phyloP scores from a whole-genome alignment of 1,140 invertebrate species.

The Cyphomyrmex costatus region DNA sequence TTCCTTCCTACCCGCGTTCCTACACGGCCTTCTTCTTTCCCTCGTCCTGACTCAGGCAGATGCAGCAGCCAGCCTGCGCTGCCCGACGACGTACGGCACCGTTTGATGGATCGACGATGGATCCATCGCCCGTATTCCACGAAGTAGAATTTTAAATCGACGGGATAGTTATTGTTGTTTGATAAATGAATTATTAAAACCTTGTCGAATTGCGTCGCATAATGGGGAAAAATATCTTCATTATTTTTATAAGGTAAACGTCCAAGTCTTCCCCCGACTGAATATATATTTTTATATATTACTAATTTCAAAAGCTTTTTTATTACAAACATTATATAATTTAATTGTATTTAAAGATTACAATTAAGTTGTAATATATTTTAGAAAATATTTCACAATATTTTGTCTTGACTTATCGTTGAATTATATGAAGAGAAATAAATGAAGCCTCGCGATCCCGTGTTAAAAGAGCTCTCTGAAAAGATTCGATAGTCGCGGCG shows the following conservation, averaged over 20 bases:
- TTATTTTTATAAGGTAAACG: not conserved
- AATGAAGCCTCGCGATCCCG: not conserved
- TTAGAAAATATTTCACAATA: too few relatives aligned
- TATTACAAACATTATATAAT: not conserved
- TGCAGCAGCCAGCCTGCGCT: constrained; percentile 30
- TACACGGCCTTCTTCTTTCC: not conserved
- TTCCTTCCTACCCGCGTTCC: constrained; percentile 15
- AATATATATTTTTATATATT: too few relatives aligned
- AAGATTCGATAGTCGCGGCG: not conserved
- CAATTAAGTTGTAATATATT: too few relatives aligned
- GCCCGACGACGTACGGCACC: not conserved
- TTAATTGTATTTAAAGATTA: too few relatives aligned
- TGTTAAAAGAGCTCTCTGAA: not conserved
- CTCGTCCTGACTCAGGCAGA: constrained; percentile 42
- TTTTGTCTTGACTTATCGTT: not conserved
- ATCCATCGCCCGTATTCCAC: not conserved
- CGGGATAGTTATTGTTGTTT: not conserved
- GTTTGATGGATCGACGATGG: constrained; percentile 45
- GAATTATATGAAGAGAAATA: not conserved
- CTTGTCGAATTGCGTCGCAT: not conserved
- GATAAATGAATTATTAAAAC: not conserved
- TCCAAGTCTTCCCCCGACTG: too few relatives aligned
- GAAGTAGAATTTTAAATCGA: not conserved
- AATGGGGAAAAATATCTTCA: not conserved
- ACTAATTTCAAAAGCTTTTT: too few relatives aligned